Base-by-base conservation (phyloP, 2,888 invertebrate genomes). In the Tiliacea aurago region DNA sequence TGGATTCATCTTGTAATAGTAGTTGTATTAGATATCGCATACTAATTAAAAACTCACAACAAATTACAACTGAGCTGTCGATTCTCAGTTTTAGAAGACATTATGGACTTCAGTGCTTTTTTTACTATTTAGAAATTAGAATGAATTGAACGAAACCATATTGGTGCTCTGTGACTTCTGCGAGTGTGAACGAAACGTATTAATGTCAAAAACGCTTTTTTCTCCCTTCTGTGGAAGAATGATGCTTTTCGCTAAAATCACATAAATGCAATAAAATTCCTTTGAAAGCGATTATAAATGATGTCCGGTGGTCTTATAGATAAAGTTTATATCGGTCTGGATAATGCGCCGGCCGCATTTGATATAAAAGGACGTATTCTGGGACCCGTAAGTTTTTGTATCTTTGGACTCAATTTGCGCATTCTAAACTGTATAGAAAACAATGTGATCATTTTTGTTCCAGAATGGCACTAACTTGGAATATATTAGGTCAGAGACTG, bases 401-500 rank as follows among this genome's bases (percentile, higher is more conserved):
- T 56, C 63, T 64, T 67, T 70, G 58, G 9, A 70, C 41, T 75
- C 23, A 33, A 74, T 79, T 78, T 75, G 13, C 13, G 55, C 20
- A 41, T 74, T 85, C 45, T 68, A 62, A 9, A 41, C 20, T 13
- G 11, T 5, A 58, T 76, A 71, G 0, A 41, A 64, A 73, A 69
- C 68, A 73, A 65, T 72, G 53, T 47, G 28, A 69, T 28, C 6
- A 13, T 37, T 81, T 76, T 68, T 66, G 58, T 95, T 95, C 78
- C 95, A 97, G 90, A 97, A 97, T 88, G 97, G 97, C 69, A 97
- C 97, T 43, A 98, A 98, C 94, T 96, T 98, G 87, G 97, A 98
- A 88, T 98, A 98, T 86, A 98, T 98, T 84, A 96, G 97, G 84
- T 97, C 97, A 69, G 98, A 98, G 93, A 98, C 98, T 7, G 98